These are phyloP conservation scores for Motacilla alba DNA, from an alignment of 2,113 vertebrate species.

Conservation along the genomic window DNA sequence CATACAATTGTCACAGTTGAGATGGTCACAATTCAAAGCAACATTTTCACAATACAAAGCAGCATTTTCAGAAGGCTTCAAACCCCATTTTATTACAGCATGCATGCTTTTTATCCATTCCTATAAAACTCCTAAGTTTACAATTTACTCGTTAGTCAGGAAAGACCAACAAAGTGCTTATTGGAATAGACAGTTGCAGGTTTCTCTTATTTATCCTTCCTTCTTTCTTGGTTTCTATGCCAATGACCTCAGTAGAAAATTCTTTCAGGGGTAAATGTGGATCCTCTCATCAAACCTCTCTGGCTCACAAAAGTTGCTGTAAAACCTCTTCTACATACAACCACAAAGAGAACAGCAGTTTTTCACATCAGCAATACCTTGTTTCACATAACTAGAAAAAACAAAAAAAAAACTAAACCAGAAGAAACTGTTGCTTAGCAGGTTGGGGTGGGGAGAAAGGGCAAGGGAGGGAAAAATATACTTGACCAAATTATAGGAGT, in stretches of 20 bases:
- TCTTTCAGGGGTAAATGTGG: neutral
- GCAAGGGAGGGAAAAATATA: neutral
- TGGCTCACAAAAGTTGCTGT: neutral
- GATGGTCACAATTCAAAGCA: neutral
- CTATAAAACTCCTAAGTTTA: neutral
- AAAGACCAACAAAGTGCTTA: neutral
- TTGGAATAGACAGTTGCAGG: neutral
- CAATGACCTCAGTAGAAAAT: neutral
- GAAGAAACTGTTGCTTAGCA: neutral
- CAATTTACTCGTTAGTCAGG: neutral
- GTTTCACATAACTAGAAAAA: neutral
- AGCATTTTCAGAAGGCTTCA: neutral
- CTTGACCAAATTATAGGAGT: neutral
- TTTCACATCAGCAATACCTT: neutral
- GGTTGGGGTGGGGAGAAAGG: fast-evolving
- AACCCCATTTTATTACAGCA: neutral
- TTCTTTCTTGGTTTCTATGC: neutral
- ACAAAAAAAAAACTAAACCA: neutral
- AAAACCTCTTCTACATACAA: neutral
- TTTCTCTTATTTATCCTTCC: neutral
- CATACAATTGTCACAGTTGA: neutral
- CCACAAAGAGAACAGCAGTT: neutral
- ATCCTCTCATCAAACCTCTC: neutral
- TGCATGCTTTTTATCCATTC: neutral
- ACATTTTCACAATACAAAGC: neutral